Evolutionary conservation across 1,140 invertebrate genomes (phyloP), one percentile per base, ranked within the genome.

Genomic region (Drosophila subpulchrella): DNA sequence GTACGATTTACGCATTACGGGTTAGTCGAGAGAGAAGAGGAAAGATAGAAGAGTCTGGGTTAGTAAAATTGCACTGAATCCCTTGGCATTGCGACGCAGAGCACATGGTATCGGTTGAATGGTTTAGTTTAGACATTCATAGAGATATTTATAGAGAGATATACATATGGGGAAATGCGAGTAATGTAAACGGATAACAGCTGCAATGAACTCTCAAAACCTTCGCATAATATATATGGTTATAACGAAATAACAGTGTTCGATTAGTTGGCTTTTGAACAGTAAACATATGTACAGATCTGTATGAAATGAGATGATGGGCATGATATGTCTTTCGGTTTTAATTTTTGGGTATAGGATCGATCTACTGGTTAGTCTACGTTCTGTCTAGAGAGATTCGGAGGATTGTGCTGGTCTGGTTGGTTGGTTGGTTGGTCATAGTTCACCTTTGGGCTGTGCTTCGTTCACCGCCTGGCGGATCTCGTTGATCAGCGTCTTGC

Each of bases 381-480:
- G 51, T 32, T 56, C 41, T 56, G 44, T 55, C 46, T 50, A 48
- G 41, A 73, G 70, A 63, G 46, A 50, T 44, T 75, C 72, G 55
- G 48, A 73, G 66, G 39, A 34, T 75, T 63, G 50, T 54, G 41
- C 51, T 74, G 50, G 48, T 50, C 44, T 65, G 41, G 24, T 59
- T 57, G 46, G 17, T 63, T 66, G 51, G 50, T 63, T 50, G 47
- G 46, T 34, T 58, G 44, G 42, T 57, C 44, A 67, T 88, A 75
- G 66, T 82, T 93, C 93, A 96, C 96, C 96, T 95, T 95, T 94
- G 75, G 96, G 95, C 94, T 96, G 96, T 61, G 96, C 96, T 92
- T 97, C 96, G 90, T 95, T 96, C 75, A 97, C 96, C 78, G 96
- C 96, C 92, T 96, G 95, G 71, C 96, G 94, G 80, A 97, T 97